Evolutionary conservation across 2,113 vertebrate genomes (phyloP).

Genomic region (Cyprinus carpio): DNA sequence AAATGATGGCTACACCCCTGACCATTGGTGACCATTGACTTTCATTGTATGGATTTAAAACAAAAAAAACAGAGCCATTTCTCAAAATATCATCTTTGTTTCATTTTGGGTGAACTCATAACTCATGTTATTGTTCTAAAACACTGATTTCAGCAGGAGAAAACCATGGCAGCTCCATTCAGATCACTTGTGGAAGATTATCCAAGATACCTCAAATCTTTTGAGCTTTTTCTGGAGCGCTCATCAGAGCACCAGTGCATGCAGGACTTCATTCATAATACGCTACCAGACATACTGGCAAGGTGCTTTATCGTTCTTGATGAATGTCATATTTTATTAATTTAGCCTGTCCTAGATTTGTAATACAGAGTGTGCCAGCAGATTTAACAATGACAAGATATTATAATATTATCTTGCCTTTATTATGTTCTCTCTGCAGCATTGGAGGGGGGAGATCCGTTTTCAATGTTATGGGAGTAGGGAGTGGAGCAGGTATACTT

Average conservation of each 20-base stretch:
- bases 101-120: background rate
- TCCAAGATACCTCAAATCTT: slow-evolving; percentile 76
- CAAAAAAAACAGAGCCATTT: too few species aligned
- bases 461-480: slow-evolving; percentile 81
- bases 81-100: too few species aligned
- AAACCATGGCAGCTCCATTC: slow-evolving; percentile 72
- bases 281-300: slow-evolving; percentile 73
- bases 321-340: slow-evolving; percentile 17
- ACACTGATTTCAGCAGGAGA: slow-evolving; percentile 39
- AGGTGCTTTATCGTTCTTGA: slow-evolving; percentile 64
- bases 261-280: slow-evolving; percentile 78
- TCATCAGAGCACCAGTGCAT: slow-evolving; percentile 87
- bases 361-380: slow-evolving; percentile 12
- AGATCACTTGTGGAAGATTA: slow-evolving; percentile 73
- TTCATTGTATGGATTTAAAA: too few species aligned
- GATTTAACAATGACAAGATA: slow-evolving; percentile 34
- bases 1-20: too few species aligned
- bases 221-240: slow-evolving; percentile 81
- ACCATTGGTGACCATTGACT: too few species aligned
- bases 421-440: slow-evolving; percentile 60
- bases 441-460: slow-evolving; percentile 74
- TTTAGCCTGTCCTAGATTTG: background rate
- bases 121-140: background rate
- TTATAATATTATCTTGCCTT: slow-evolving; percentile 24
- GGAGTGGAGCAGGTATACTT: slow-evolving; percentile 80